Percentiles rank a stretch among this genome's conserved stretches.
phyloP scores from a whole-genome alignment of 2,797 vertebrate species.

The Scyliorhinus canicula region DNA sequence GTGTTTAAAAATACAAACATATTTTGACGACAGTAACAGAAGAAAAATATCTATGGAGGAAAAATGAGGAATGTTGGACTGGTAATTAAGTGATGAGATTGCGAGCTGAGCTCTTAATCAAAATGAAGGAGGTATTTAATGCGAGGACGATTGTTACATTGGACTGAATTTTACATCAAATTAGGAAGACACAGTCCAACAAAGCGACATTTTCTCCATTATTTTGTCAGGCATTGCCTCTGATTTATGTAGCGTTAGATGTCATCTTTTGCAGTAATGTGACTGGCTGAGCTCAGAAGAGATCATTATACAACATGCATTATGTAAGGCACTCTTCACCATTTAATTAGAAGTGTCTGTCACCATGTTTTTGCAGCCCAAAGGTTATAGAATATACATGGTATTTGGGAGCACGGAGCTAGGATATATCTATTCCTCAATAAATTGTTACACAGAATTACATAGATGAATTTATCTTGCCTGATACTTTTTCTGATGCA shows the following conservation, averaged over 20 bases:
- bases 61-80: background rate
- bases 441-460: background rate
- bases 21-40: background rate
- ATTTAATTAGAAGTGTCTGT: constrained; percentile 4
- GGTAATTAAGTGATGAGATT: background rate
- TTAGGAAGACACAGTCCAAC: constrained; percentile 7
- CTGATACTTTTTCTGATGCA: constrained; percentile 6
- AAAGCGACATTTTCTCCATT: background rate
- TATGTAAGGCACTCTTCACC: background rate
- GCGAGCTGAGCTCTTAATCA: background rate
- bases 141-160: background rate
- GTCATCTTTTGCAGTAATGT: background rate
- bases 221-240: background rate
- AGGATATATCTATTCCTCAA: background rate
- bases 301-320: background rate
- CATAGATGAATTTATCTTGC: constrained; percentile 11
- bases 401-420: background rate
- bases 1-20: background rate
- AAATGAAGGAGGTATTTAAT: background rate
- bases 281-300: background rate
- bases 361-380: background rate
- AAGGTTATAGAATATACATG: background rate
- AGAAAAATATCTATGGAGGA: background rate
- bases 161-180: background rate
- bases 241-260: background rate